A percentile compares a stretch with the other conserved stretches of the same genome.
phyloP scores from a whole-genome alignment of 92 coral and sea anemone genomes.

The Porites cylindrica region DNA sequence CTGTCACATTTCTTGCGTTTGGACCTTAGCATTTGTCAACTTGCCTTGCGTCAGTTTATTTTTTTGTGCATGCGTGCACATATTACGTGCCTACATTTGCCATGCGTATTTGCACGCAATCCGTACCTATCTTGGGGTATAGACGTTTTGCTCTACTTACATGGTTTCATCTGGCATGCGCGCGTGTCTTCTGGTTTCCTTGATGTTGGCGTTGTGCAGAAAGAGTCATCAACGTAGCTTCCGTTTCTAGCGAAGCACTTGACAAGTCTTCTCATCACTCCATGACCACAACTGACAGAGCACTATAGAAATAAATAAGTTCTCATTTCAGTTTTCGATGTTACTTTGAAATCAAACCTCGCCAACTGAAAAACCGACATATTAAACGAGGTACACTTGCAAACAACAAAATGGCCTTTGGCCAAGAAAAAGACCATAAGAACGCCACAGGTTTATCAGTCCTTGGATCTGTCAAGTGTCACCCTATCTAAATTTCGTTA shows the following conservation, averaged over 20 bases:
- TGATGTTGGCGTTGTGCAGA: constrained; percentile 73
- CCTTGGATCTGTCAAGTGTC: no score
- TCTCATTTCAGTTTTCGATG: neutral
- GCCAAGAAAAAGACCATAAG: no score
- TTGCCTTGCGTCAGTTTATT: no score
- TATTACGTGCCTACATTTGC: neutral
- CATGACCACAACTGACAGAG: constrained; percentile 86
- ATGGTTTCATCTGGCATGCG: constrained; percentile 78
- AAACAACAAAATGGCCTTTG: no score
- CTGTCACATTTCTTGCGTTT: no score
- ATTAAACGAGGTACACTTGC: no score
- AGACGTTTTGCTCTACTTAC: constrained; percentile 56
- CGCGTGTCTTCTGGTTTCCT: constrained; percentile 86
- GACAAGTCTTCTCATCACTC: constrained; percentile 87
- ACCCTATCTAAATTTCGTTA: no score
- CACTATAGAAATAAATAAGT: constrained; percentile 57
- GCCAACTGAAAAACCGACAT: neutral
- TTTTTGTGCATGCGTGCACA: neutral
- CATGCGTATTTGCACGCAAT: neutral
- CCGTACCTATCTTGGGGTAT: neutral
- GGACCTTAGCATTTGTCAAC: no score
- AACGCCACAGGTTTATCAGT: no score
- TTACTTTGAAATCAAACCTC: neutral
- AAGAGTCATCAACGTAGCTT: constrained; percentile 49
- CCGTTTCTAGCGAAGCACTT: constrained; percentile 75